These are phyloP conservation scores for Glyptemys insculpta DNA, from an alignment of 2,797 vertebrate genomes.

Conservation along the genomic window DNA sequence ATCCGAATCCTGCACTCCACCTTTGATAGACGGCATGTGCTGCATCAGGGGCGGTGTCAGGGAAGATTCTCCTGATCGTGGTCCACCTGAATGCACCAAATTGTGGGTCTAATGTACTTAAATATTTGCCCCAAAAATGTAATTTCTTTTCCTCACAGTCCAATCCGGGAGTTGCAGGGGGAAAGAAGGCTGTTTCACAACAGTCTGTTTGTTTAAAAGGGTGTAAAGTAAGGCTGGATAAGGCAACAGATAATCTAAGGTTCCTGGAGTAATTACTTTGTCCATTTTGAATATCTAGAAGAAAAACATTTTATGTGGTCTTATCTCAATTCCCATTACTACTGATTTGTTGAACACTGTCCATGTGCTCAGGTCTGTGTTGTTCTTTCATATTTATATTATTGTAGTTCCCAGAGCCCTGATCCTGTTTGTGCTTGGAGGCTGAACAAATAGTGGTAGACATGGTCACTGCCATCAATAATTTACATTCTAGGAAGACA, in stretches of 20 bases:
- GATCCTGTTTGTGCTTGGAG: neutral
- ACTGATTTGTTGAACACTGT: neutral
- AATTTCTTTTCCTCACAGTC: neutral
- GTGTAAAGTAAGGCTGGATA: neutral
- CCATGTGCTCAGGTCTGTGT: accelerated
- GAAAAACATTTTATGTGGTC: neutral
- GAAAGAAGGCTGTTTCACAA: neutral
- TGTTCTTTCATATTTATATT: neutral
- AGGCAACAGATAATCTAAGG: neutral
- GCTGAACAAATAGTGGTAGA: neutral
- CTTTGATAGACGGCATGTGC: neutral
- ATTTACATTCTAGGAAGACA: neutral
- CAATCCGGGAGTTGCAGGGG: neutral
- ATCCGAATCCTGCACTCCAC: neutral
- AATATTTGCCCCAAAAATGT: neutral
- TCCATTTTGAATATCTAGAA: neutral
- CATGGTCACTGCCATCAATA: accelerated
- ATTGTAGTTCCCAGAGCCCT: neutral
- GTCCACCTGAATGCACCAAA: neutral
- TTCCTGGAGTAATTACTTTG: neutral
- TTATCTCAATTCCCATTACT: neutral
- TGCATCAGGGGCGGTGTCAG: neutral
- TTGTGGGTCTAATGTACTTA: neutral
- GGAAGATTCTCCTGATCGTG: neutral
- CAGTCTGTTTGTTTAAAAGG: neutral